phyloP scores from a whole-genome alignment of 2,888 invertebrate genomes.

The Coenonympha arcania region DNA sequence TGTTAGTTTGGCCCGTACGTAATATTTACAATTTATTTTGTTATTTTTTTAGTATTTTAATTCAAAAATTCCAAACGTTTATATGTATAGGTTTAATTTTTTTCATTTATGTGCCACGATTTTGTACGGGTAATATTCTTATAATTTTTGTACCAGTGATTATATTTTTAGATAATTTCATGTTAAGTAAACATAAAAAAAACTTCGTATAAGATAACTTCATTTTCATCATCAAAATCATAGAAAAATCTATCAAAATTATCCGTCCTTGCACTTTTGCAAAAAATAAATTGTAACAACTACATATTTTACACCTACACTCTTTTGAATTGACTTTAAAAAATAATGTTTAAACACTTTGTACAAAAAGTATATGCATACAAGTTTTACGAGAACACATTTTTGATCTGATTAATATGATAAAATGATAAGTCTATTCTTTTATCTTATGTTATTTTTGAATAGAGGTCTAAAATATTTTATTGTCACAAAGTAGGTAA shows the following conservation, averaged over 20 bases:
- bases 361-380: constrained; percentile 26
- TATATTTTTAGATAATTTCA: constrained; percentile 15
- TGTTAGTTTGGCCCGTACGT: constrained; percentile 27
- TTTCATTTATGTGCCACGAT: constrained; percentile 58
- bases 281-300: constrained; percentile 1
- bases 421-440: no score
- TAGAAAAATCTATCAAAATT: constrained; percentile 24
- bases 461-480: constrained; percentile 36
- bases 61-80: constrained; percentile 24
- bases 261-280: constrained; percentile 26
- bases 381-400: background rate
- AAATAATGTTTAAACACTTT: background rate
- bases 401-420: constrained; percentile 36
- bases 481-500: constrained; percentile 48
- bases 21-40: constrained; percentile 29
- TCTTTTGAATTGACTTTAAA: constrained; percentile 2
- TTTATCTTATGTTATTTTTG: constrained; percentile 36
- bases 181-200: no score
- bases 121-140: constrained; percentile 64
- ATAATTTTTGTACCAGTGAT: constrained; percentile 31
- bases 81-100: constrained; percentile 32
- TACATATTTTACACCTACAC: constrained; percentile 1
- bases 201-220: background rate
- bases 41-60: constrained; percentile 19
- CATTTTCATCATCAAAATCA: background rate